Percentiles rank a stretch among this genome's conserved stretches.
Evolutionary conservation across 2,888 invertebrate genomes (phyloP).

Genomic region (Hirtodrosophila duncani): DNA sequence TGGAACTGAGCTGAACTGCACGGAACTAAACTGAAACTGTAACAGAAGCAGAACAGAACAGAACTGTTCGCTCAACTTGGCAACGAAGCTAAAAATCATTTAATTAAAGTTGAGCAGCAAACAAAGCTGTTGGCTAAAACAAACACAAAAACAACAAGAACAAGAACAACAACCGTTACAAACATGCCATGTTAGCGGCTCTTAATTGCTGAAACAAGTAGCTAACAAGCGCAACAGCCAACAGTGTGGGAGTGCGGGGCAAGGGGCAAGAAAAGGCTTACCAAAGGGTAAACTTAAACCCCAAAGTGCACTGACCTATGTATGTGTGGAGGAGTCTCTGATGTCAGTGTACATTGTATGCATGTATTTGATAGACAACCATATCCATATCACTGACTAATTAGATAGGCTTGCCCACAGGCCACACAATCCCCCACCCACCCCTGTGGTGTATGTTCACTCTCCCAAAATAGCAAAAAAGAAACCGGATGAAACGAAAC

Average conservation of each 20-base stretch:
- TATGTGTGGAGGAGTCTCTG: no score
- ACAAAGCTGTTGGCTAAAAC: slow-evolving; percentile 33
- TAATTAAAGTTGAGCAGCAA: slow-evolving; percentile 55
- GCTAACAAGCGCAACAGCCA: slow-evolving; percentile 54
- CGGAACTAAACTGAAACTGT: slow-evolving; percentile 8
- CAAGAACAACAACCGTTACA: slow-evolving; percentile 32
- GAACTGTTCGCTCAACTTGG: slow-evolving; percentile 50
- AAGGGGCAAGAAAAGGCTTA: slow-evolving; percentile 32
- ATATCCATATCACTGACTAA: slow-evolving; percentile 32
- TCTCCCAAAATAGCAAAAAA: slow-evolving; percentile 6
- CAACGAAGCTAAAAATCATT: slow-evolving; percentile 64
- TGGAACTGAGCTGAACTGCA: no score
- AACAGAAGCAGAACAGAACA: slow-evolving; percentile 25
- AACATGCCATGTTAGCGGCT: slow-evolving; percentile 50
- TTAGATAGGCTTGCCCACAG: slow-evolving; percentile 43
- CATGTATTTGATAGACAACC: no score
- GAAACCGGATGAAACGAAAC: neutral
- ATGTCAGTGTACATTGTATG: no score
- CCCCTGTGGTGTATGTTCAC: slow-evolving; percentile 1
- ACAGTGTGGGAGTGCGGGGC: neutral
- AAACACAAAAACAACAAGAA: slow-evolving; percentile 2
- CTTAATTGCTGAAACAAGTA: slow-evolving; percentile 68
- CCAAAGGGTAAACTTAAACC: slow-evolving; percentile 4
- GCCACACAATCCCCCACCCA: slow-evolving; percentile 3
- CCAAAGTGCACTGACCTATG: slow-evolving; percentile 16